Base-by-base conservation (phyloP, 2,888 invertebrate genomes). In the Campopleginae sp. region DNA sequence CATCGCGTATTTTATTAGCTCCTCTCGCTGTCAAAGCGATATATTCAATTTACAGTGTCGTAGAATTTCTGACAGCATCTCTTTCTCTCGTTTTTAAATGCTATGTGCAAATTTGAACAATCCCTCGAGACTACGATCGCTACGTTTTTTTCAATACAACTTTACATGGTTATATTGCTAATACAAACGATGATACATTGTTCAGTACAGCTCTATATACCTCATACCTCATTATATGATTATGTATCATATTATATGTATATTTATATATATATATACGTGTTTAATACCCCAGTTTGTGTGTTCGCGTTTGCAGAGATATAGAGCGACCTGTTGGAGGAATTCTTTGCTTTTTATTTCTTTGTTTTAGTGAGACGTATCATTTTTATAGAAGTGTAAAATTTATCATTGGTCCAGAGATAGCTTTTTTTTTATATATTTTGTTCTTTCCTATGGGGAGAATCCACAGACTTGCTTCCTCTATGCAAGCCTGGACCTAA, bases 321-420 rank as follows among this genome's bases (percentile, higher is more conserved):
- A 87, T 83, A 58, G 66, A 88, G 86, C 85, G 84, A 87, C 80
- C 87, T 80, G 80, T 78, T 86, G 71, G 76, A 75, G 79, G 77
- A 86, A 66, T 72, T 80, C 51, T 79, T 82, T 38, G 33, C 58
- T 75, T 80, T 80, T 77, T 82, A 87, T 87, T 84, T 87, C 66
- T 12, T 68, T 42, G 87, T 85, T 87, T 88, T 87, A 88, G 87
- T 87, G 87, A 88, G 87, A 80, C 86, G 87, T 89, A 87, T 48
- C 86, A 66, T 82, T 85, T 88, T 88, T 90, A 90, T 91, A 92
- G 91, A 92, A 91, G 92, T 92, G 92, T 92, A 92, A 93, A 92
- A 92, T 92, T 92, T 89, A 91, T 93, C 92, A 91, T 93, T 93
- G 93, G 93, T 93, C 93, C 92, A 93, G 91, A 92, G 90, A 91